These are phyloP conservation scores for Tetragonula clypearis DNA, from an alignment of 1,140 invertebrate genomes.

Conservation along the genomic window DNA sequence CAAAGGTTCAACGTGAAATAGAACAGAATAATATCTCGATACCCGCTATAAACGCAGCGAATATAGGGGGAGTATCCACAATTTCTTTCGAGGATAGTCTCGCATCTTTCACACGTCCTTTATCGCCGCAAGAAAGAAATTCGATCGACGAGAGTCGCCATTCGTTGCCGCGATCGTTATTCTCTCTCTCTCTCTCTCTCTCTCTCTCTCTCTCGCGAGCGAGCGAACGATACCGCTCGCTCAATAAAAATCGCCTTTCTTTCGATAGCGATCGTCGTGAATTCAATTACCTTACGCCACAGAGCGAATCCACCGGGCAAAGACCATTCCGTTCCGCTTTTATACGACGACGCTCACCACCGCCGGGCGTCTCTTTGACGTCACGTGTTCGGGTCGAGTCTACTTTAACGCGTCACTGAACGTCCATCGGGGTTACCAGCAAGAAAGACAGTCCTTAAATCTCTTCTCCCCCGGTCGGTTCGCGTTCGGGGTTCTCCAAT, in stretches of 20 bases:
- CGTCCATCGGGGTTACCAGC: constrained; percentile 4
- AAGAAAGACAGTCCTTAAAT: constrained; percentile 57
- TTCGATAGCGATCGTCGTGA: background rate
- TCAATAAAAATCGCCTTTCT: background rate
- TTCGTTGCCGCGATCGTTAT: background rate
- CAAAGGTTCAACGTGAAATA: no score
- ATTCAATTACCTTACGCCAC: background rate
- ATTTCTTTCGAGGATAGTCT: no score
- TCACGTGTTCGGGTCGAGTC: constrained; percentile 19
- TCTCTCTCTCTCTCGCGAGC: no score
- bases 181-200: background rate
- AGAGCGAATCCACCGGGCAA: background rate
- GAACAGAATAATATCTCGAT: no score
- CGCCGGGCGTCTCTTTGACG: background rate
- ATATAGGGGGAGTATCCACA: no score
- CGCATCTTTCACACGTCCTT: no score
- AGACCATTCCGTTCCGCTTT: background rate
- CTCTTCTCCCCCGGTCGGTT: constrained; percentile 1
- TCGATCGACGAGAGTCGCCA: background rate
- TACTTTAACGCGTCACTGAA: constrained; percentile 60
- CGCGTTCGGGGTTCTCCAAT: constrained; percentile 21
- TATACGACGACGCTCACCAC: background rate
- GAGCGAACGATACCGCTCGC: background rate
- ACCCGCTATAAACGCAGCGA: no score
- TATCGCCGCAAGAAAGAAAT: no score